Percentiles rank a stretch among this genome's conserved stretches.
phyloP scores from a whole-genome alignment of 2,113 vertebrate species.

The Aspiorhynchus laticeps region DNA sequence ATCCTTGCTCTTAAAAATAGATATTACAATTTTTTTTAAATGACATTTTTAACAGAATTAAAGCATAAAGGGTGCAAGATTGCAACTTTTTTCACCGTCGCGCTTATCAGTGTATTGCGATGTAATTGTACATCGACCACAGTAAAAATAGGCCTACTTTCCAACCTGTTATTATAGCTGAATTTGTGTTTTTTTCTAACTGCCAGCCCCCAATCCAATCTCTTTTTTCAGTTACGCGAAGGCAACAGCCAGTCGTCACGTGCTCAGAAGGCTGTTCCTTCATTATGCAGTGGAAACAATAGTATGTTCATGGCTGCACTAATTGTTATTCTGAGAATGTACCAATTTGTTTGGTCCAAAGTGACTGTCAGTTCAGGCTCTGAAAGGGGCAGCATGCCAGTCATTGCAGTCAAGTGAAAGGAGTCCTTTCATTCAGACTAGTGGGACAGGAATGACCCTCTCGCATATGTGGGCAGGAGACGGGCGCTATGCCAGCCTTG shows the following conservation, averaged over 20 bases:
- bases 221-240: conserved; percentile 33
- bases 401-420: conserved; percentile 78
- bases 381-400: conserved; percentile 88
- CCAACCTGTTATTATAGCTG: background rate
- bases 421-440: conserved; percentile 81
- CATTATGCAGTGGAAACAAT: conserved; percentile 90
- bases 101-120: background rate
- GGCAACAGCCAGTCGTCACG: conserved; percentile 80
- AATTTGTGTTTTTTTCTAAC: conserved; percentile 19
- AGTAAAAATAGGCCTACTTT: background rate
- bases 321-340: conserved; percentile 99
- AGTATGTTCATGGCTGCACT: conserved; percentile 92
- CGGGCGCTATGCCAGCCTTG: conserved; percentile 72
- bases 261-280: conserved; percentile 84
- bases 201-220: background rate
- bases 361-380: conserved; percentile 87
- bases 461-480: conserved; percentile 72
- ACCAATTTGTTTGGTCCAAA: conserved; percentile 99
- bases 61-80: background rate
- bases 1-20: background rate
- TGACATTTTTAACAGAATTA: background rate
- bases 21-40: too few species aligned
- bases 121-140: background rate
- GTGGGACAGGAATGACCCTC: conserved; percentile 84
- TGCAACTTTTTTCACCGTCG: background rate